Conservation (phyloP, 2,113 vertebrate genomes). For the rat (Rattus norvegicus) region GRCr8 NC_086033.1:74696501-74697000, state of each 20-base stretch:
- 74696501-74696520: too few relatives aligned
- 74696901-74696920: background rate
- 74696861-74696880: background rate
- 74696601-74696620: background rate
- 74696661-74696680: background rate
- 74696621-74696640: background rate
- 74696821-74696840: background rate
- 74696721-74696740: background rate
- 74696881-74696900: background rate
- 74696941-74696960: background rate
- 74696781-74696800: background rate
- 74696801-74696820: background rate
- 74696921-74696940: background rate
- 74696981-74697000: background rate
- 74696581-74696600: background rate
- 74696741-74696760: background rate
- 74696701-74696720: background rate
- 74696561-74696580: background rate
- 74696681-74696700: background rate
- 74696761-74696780: background rate
- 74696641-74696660: background rate
- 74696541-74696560: background rate
- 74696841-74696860: too few relatives aligned
- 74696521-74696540: too few relatives aligned
- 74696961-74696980: background rate